Evolutionary conservation across 2,113 vertebrate species (phyloP), one percentile per base, ranked within the genome.

Genomic region (Typhlomys cinereus): DNA sequence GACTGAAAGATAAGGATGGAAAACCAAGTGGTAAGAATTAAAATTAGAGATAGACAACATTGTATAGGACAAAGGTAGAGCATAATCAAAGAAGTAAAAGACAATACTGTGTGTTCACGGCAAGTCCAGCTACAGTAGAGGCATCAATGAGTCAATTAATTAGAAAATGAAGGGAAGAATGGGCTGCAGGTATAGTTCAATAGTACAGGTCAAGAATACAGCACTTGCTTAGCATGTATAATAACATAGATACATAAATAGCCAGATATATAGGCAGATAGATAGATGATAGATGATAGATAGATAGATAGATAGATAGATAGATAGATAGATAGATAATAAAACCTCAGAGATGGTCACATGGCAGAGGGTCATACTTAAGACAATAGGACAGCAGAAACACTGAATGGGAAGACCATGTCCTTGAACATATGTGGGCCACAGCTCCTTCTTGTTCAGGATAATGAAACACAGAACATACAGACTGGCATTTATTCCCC

Each of bases 211-310:
- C 79, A 31, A 7, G 14, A 21, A 20, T 50, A 64, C 57, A 81
- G 41, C 17, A 41, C 18, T 62, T 62, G 31, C 20, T 7, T 66
- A 36, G 61, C 20, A 50, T 48, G 34, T 25, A 14, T 34, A 52
- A 29, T 1, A 11, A 12, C 34, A 44, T 67, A 36, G 23, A 23
- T 83, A 67, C 34, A 12, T n/a, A n/a, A n/a, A 52, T 64, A 34
- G 34, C 46, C 48, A 27, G 23, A 13, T 50, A 52, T 2, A 0
- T 4, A 3, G 18, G 2, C 1, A 17, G 36, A 36, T 11, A 20
- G 48, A 13, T 41, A 57, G 34, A 46, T 1, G 46, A 46, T 62
- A 31, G 9, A 46, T 57, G 54, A 57, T 80, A 44, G 23, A 36
- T 34, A 17, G 18, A 4, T 1, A 17, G 36, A 36, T 11, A 20